These are phyloP conservation scores for Notechis scutatus DNA, from an alignment of 2,113 vertebrate species.

Conservation along the genomic window DNA sequence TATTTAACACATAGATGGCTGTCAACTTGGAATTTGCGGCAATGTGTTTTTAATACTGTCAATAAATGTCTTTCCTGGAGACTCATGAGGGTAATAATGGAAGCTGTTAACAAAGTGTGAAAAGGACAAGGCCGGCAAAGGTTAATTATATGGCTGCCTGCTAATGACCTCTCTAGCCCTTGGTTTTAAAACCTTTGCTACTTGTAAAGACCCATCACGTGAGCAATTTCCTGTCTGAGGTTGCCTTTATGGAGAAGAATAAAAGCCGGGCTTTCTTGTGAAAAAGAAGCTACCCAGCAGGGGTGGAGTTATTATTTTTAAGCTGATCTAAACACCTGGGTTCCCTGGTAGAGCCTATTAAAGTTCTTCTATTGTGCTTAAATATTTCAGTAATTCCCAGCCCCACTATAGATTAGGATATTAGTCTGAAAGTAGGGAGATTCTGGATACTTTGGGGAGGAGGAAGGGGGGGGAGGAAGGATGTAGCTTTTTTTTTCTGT, in stretches of 20 bases:
- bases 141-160: slow-evolving; percentile 83
- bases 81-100: slow-evolving; percentile 75
- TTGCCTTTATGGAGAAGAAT: slow-evolving; percentile 80
- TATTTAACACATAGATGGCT: slow-evolving; percentile 42
- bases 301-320: slow-evolving; percentile 84
- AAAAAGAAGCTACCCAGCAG: slow-evolving; percentile 78
- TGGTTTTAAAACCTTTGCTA: slow-evolving; percentile 74
- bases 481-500: slow-evolving; percentile 4
- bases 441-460: slow-evolving; percentile 36
- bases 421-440: slow-evolving; percentile 65
- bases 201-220: slow-evolving; percentile 87
- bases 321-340: slow-evolving; percentile 87
- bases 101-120: slow-evolving; percentile 83
- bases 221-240: slow-evolving; percentile 89
- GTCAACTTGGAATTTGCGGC: slow-evolving; percentile 69
- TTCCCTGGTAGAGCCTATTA: slow-evolving; percentile 80
- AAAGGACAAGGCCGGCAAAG: slow-evolving; percentile 80
- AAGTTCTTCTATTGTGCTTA: slow-evolving; percentile 78
- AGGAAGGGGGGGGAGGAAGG: slow-evolving; percentile 9
- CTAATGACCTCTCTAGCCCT: slow-evolving; percentile 82
- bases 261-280: slow-evolving; percentile 79
- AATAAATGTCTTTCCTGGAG: slow-evolving; percentile 78
- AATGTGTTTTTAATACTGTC: slow-evolving; percentile 79
- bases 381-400: slow-evolving; percentile 78
- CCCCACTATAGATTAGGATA: slow-evolving; percentile 68